A percentile compares a stretch with the other conserved stretches of the same genome.
Conservation (phyloP, 92 coral and sea anemone species). For the Palythoa caribaeorum region DNA sequence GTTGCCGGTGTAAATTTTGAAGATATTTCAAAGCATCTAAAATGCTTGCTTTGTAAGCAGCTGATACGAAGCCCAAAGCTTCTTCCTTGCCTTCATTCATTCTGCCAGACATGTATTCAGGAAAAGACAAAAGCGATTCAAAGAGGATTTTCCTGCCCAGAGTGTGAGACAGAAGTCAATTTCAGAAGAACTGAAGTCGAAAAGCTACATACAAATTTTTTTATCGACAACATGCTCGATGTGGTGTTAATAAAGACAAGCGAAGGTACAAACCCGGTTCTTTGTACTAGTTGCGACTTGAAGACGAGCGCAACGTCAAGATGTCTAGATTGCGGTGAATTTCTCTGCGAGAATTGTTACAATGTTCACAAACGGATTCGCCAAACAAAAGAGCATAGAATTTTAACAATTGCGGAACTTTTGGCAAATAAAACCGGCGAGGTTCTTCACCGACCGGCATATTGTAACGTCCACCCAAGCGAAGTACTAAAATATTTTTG, state of each 20-base stretch:
- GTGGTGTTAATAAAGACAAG: slow-evolving; percentile 84
- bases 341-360: slow-evolving; percentile 91
- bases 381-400: slow-evolving; percentile 92
- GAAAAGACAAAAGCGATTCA: slow-evolving; percentile 61
- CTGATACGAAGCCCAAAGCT: slow-evolving; percentile 89
- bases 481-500: slow-evolving; percentile 91
- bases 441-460: slow-evolving; percentile 84
- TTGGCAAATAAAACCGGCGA: slow-evolving; percentile 86
- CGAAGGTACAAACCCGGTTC: slow-evolving; percentile 77
- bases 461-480: slow-evolving; percentile 79
- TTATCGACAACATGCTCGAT: slow-evolving; percentile 87
- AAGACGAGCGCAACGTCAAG: slow-evolving; percentile 79
- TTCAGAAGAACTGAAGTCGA: slow-evolving; percentile 67
- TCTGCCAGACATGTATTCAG: slow-evolving; percentile 84
- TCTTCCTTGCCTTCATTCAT: slow-evolving; percentile 93
- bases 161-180: slow-evolving; percentile 81
- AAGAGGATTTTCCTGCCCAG: slow-evolving; percentile 77
- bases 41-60: slow-evolving; percentile 77
- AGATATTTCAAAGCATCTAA: slow-evolving; percentile 81
- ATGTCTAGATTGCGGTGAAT: slow-evolving; percentile 94
- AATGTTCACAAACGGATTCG: slow-evolving; percentile 87
- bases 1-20: slow-evolving; percentile 84
- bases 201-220: slow-evolving; percentile 78
- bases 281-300: slow-evolving; percentile 90
- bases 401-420: slow-evolving; percentile 83